A percentile compares a stretch with the other conserved stretches of the same genome.
phyloP scores from a whole-genome alignment of 1,140 invertebrate species.

The Pseudomyrmex flavicornis region DNA sequence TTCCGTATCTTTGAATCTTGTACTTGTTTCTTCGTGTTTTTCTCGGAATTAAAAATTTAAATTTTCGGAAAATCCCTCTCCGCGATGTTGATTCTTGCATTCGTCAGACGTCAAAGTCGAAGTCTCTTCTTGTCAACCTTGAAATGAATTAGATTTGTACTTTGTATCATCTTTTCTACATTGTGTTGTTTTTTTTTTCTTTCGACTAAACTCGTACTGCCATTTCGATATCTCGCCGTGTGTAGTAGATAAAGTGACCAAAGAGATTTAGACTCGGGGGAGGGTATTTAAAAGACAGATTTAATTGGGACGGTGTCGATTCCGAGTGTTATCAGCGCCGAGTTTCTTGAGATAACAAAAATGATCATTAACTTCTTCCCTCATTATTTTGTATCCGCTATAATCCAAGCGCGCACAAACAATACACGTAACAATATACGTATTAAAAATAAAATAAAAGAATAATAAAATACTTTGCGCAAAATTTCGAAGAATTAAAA shows the following conservation, averaged over 20 bases:
- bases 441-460: too few species aligned
- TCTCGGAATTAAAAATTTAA: too few species aligned
- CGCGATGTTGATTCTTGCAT: too few species aligned
- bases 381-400: too few species aligned
- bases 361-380: background rate
- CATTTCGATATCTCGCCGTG: constrained; percentile 10
- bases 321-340: background rate
- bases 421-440: too few species aligned
- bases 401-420: too few species aligned
- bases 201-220: constrained; percentile 12
- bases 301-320: constrained; percentile 2
- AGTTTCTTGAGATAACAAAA: background rate
- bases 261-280: background rate
- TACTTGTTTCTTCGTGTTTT: background rate
- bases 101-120: too few species aligned
- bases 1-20: background rate
- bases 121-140: background rate
- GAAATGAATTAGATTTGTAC: too few species aligned
- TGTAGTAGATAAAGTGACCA: background rate
- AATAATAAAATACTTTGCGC: too few species aligned
- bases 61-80: too few species aligned
- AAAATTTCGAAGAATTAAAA: too few species aligned
- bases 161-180: background rate
- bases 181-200: constrained; percentile 3
- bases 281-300: background rate